Percentiles rank a stretch among this genome's conserved stretches.
Evolutionary conservation across 2,888 invertebrate genomes (phyloP).

Genomic region (Athalia cordata): DNA sequence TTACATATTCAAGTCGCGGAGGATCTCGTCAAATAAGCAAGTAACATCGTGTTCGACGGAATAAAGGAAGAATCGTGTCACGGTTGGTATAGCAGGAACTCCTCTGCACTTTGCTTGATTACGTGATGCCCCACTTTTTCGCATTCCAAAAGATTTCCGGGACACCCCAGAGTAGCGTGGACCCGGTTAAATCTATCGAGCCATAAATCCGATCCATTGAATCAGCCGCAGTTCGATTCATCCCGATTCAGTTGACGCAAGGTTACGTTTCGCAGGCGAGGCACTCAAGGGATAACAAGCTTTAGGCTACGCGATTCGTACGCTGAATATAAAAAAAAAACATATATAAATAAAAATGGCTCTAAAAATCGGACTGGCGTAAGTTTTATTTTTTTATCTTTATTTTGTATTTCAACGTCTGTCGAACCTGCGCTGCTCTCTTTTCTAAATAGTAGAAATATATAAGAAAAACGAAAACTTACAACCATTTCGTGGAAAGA

Average conservation of each 20-base stretch:
- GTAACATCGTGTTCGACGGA: not conserved
- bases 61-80: not conserved
- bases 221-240: constrained; percentile 10
- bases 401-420: too few relatives aligned
- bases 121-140: constrained; percentile 14
- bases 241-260: constrained; percentile 29
- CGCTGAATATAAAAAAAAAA: constrained; percentile 16
- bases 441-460: too few relatives aligned
- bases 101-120: constrained; percentile 19
- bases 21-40: not conserved
- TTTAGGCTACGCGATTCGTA: constrained; percentile 5
- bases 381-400: too few relatives aligned
- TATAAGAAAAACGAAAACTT: too few relatives aligned
- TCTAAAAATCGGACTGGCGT: too few relatives aligned
- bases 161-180: not conserved
- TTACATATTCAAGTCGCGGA: too few relatives aligned
- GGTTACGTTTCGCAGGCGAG: constrained; percentile 4
- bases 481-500: too few relatives aligned
- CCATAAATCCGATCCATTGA: constrained; percentile 28
- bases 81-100: too few relatives aligned
- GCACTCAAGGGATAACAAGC: constrained; percentile 33
- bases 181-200: constrained; percentile 24
- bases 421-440: too few relatives aligned
- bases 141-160: not conserved
- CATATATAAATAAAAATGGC: too few relatives aligned